phyloP scores from a whole-genome alignment of 2,888 invertebrate genomes.

The Pseudolycoriella hygida region DNA sequence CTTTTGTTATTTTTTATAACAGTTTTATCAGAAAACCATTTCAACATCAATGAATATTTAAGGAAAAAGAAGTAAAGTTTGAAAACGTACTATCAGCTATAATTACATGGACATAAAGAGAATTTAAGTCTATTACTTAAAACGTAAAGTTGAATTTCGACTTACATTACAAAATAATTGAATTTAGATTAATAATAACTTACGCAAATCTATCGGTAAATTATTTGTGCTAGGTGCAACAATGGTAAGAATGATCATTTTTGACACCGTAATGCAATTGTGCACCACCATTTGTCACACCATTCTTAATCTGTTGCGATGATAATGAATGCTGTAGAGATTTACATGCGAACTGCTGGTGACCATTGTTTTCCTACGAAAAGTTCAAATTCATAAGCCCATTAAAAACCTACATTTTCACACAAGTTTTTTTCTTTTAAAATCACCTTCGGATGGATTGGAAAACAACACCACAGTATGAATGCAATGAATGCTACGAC shows the following conservation, averaged over 20 bases:
- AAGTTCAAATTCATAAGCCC: neutral
- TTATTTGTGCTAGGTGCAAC: constrained; percentile 21
- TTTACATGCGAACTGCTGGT: constrained; percentile 28
- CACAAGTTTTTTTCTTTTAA: neutral
- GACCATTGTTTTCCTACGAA: constrained; percentile 21
- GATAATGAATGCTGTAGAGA: constrained; percentile 18
- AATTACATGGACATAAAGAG: too few species aligned
- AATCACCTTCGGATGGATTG: constrained; percentile 32
- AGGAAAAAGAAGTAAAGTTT: too few species aligned
- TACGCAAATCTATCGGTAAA: neutral
- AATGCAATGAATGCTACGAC: constrained; percentile 44
- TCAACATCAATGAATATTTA: too few species aligned
- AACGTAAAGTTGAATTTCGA: too few species aligned
- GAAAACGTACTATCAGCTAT: too few species aligned
- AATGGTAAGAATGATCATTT: constrained; percentile 21
- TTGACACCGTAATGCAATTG: neutral
- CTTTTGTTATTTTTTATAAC: too few species aligned
- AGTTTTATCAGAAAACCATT: too few species aligned
- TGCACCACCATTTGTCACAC: constrained; percentile 9
- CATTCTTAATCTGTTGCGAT: constrained; percentile 8
- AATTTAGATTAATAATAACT: neutral
- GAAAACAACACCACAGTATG: constrained; percentile 45
- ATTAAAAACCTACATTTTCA: neutral
- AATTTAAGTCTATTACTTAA: too few species aligned
- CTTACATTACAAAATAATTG: too few species aligned